These are phyloP conservation scores for Botia kubotai DNA, from an alignment of 2,797 vertebrate genomes.

Conservation along the genomic window DNA sequence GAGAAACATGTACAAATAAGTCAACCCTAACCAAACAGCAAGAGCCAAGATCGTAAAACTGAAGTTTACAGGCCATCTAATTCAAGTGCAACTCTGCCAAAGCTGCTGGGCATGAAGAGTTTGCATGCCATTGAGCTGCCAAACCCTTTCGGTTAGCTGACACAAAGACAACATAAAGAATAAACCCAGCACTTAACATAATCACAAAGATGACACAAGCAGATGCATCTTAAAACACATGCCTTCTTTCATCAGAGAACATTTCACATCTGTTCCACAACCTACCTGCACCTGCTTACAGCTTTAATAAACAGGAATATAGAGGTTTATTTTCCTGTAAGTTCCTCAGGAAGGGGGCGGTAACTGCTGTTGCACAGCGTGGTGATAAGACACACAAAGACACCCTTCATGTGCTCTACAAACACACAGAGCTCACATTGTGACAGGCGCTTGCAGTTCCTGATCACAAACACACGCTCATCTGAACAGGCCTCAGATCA, in stretches of 20 bases:
- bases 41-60: background rate
- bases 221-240: slow-evolving; percentile 57
- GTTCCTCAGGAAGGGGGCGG: slow-evolving; percentile 23
- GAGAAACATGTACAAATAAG: slow-evolving; percentile 17
- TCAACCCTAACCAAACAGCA: background rate
- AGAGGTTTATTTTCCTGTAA: background rate
- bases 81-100: too few relatives aligned
- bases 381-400: background rate
- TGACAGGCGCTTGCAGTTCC: too few relatives aligned
- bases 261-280: slow-evolving; percentile 35
- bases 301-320: slow-evolving; percentile 63
- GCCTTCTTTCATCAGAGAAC: slow-evolving; percentile 70
- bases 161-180: slow-evolving; percentile 32
- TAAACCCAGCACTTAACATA: slow-evolving; percentile 79
- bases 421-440: background rate
- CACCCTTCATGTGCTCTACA: slow-evolving; percentile 1
- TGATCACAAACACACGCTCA: background rate
- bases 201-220: slow-evolving; percentile 81
- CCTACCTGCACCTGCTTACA: slow-evolving; percentile 21
- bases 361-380: slow-evolving; percentile 35
- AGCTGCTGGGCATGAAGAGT: background rate
- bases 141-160: slow-evolving; percentile 2
- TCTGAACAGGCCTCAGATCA: background rate
- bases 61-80: background rate
- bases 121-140: background rate